Evolutionary conservation across 2,113 vertebrate species (phyloP).

Genomic region (Grallaria varia): DNA sequence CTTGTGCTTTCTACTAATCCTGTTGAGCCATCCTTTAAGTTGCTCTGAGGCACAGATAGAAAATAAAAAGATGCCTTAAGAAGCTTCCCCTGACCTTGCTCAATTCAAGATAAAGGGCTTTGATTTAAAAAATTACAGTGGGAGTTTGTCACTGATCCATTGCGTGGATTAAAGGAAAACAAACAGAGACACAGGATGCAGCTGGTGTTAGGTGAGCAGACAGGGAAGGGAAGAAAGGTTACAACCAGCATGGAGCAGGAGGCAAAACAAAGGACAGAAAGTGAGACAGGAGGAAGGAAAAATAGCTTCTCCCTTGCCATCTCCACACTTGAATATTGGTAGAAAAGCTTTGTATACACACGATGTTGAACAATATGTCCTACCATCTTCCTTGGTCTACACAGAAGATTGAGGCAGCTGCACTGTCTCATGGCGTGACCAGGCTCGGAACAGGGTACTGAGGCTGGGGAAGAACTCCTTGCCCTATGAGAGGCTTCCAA

Average conservation of each 20-base stretch:
- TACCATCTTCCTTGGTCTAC: background rate
- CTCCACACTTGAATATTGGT: background rate
- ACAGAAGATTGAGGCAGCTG: background rate
- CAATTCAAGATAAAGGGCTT: slow-evolving; percentile 58
- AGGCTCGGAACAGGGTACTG: background rate
- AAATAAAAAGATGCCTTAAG: slow-evolving; percentile 46
- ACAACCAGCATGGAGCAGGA: background rate
- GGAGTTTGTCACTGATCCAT: slow-evolving; percentile 31
- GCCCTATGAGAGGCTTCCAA: rapidly evolving
- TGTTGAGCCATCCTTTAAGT: slow-evolving; percentile 59
- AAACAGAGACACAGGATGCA: slow-evolving; percentile 2
- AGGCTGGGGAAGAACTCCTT: background rate
- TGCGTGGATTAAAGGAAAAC: background rate
- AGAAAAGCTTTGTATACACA: background rate
- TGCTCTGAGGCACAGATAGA: slow-evolving; percentile 43
- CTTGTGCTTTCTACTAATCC: slow-evolving; percentile 50
- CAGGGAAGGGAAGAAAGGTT: background rate
- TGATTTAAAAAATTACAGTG: slow-evolving; percentile 56
- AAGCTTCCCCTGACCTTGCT: slow-evolving; percentile 49
- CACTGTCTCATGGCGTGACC: rapidly evolving
- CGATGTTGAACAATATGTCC: background rate
- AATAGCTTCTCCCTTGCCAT: background rate
- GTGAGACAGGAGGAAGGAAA: background rate
- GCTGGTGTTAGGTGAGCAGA: background rate
- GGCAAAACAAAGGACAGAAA: background rate